phyloP scores from a whole-genome alignment of 1,140 invertebrate species.

The Formica exsecta region DNA sequence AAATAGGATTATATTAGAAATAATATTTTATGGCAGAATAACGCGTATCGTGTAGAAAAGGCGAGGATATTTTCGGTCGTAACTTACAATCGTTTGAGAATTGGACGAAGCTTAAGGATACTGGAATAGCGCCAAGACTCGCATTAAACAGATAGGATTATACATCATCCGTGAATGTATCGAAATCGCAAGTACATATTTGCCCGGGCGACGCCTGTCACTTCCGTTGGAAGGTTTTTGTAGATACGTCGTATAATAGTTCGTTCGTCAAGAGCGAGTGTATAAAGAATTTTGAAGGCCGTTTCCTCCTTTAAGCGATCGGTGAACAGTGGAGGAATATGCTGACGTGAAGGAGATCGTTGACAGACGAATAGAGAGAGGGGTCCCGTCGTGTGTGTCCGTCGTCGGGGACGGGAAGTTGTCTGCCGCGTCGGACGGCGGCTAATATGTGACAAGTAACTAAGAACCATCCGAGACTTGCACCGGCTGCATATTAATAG shows the following conservation, averaged over 20 bases:
- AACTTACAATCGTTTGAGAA: slow-evolving; percentile 32
- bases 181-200: neutral
- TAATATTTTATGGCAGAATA: neutral
- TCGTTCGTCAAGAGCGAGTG: slow-evolving; percentile 1
- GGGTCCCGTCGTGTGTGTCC: slow-evolving; percentile 51
- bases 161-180: slow-evolving; percentile 27
- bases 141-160: slow-evolving; percentile 32
- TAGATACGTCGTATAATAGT: neutral
- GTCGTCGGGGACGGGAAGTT: slow-evolving; percentile 64
- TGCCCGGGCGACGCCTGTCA: neutral
- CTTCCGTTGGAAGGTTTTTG: neutral
- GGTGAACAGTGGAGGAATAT: slow-evolving; percentile 30
- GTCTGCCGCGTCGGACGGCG: slow-evolving; percentile 51
- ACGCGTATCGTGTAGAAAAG: slow-evolving; percentile 23
- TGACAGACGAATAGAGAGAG: slow-evolving; percentile 76
- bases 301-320: slow-evolving; percentile 2
- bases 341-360: slow-evolving; percentile 63
- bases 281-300: slow-evolving; percentile 34
- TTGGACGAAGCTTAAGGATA: slow-evolving; percentile 52
- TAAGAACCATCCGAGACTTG: slow-evolving; percentile 81
- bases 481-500: slow-evolving; percentile 83
- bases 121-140: slow-evolving; percentile 34
- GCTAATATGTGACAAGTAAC: slow-evolving; percentile 82
- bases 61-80: slow-evolving; percentile 6
- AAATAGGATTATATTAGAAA: neutral